phyloP scores from a whole-genome alignment of 2,797 vertebrate species.

The Anniella stebbinsi region DNA sequence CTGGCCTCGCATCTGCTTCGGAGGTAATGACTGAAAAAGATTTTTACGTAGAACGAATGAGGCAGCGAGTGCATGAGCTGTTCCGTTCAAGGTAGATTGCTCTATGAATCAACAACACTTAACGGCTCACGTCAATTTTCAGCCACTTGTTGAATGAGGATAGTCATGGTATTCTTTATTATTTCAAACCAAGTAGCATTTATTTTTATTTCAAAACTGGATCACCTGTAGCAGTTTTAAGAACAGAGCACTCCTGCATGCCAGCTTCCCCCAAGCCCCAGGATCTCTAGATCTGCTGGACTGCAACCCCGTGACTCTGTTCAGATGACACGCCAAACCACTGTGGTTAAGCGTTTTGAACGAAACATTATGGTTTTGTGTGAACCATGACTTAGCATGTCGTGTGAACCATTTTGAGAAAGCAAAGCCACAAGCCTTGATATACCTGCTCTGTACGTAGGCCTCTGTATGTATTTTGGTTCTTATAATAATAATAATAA shows the following conservation, averaged over 20 bases:
- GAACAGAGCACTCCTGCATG: background rate
- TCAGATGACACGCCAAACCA: too few relatives aligned
- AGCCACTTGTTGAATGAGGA: conserved; percentile 16
- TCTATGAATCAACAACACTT: conserved; percentile 43
- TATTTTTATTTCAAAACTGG: conserved; percentile 20
- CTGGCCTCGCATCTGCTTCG: conserved; percentile 20
- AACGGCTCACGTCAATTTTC: conserved; percentile 46
- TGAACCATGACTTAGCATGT: too few relatives aligned
- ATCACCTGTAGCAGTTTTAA: background rate
- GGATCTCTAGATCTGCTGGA: too few relatives aligned
- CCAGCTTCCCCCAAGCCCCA: too few relatives aligned
- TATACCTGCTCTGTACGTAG: too few relatives aligned
- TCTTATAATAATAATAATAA: too few relatives aligned
- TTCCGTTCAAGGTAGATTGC: background rate
- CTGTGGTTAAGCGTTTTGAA: too few relatives aligned
- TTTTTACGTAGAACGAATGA: background rate
- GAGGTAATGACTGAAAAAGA: conserved; percentile 13
- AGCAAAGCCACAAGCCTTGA: too few relatives aligned
- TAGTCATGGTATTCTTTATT: background rate
- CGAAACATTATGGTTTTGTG: too few relatives aligned
- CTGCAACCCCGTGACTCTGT: too few relatives aligned
- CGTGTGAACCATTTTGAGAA: too few relatives aligned
- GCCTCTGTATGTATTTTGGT: too few relatives aligned
- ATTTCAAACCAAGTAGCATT: background rate
- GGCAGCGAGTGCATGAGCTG: background rate